These are phyloP conservation scores for Agonopterix arenella DNA, from an alignment of 2,888 invertebrate species.

Conservation along the genomic window DNA sequence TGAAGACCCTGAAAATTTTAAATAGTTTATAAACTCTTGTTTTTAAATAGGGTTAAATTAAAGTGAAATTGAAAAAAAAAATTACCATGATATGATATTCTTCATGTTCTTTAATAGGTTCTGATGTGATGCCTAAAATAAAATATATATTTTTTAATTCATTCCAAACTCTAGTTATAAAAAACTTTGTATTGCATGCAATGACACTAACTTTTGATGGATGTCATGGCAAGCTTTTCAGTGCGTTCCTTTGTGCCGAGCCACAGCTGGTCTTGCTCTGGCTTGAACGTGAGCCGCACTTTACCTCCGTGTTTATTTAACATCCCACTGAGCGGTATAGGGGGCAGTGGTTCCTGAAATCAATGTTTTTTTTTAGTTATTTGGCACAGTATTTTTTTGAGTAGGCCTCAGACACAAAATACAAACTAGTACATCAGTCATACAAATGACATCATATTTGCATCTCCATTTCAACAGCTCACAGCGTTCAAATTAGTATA, in stretches of 20 bases:
- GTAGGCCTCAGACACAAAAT: no score
- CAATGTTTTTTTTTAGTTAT: background rate
- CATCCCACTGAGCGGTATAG: constrained; percentile 91
- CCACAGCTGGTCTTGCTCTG: constrained; percentile 94
- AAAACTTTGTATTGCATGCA: background rate
- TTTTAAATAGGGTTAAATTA: no score
- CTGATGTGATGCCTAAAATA: constrained; percentile 76
- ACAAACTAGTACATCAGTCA: no score
- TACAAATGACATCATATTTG: no score
- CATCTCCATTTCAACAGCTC: no score
- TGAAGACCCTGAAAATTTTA: constrained; percentile 85
- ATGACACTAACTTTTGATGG: constrained; percentile 84
- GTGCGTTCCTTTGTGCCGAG: constrained; percentile 95
- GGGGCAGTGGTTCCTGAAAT: constrained; percentile 85
- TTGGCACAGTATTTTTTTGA: no score
- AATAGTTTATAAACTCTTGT: background rate
- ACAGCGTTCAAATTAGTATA: no score
- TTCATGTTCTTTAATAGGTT: constrained; percentile 92
- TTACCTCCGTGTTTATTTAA: constrained; percentile 93
- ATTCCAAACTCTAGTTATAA: background rate
- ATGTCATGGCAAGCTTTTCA: constrained; percentile 93
- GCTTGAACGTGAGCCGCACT: constrained; percentile 93
- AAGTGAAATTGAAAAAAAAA: background rate
- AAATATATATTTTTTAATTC: background rate
- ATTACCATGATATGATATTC: constrained; percentile 94